phyloP scores from a whole-genome alignment of 2,888 invertebrate species.

The Euzetes globulus region DNA sequence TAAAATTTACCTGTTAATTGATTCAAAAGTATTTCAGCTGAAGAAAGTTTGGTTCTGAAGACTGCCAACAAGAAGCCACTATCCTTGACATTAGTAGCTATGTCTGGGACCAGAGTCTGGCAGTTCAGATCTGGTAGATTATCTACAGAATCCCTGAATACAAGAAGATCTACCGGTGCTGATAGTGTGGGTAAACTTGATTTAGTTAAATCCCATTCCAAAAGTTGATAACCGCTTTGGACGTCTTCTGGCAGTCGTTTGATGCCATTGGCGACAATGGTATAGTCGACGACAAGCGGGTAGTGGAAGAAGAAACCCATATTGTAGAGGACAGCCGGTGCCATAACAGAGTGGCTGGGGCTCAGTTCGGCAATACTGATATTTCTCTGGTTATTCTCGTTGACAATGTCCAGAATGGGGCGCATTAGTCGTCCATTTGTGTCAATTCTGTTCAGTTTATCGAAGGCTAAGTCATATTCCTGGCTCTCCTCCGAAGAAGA shows the following conservation, averaged over 20 bases:
- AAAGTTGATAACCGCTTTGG: not conserved
- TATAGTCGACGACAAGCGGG: slow-evolving; percentile 28
- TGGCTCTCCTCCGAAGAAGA: not conserved
- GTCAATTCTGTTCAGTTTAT: not conserved
- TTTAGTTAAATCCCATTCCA: slow-evolving; percentile 20
- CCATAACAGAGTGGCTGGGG: not conserved
- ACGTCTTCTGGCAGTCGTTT: slow-evolving; percentile 8
- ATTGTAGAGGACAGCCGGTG: not conserved
- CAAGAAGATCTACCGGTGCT: slow-evolving; percentile 26
- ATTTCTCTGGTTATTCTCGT: slow-evolving; percentile 67
- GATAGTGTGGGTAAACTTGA: slow-evolving; percentile 2
- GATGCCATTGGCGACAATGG: not conserved
- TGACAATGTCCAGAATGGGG: slow-evolving; percentile 58
- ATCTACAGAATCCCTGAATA: not conserved
- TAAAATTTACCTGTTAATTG: slow-evolving; percentile 11
- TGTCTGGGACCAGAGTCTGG: slow-evolving; percentile 39
- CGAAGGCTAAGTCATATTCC: not conserved
- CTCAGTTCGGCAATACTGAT: slow-evolving; percentile 64
- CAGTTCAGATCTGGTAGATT: slow-evolving; percentile 26
- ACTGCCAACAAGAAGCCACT: slow-evolving; percentile 60
- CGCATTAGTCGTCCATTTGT: slow-evolving; percentile 29
- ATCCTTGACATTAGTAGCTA: slow-evolving; percentile 55
- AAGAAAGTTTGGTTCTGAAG: slow-evolving; percentile 40
- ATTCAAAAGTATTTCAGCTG: slow-evolving; percentile 40
- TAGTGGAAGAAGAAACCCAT: slow-evolving; percentile 28